Base-by-base conservation (phyloP, 2,888 invertebrate species). In the Liposcelis brunnea region DNA sequence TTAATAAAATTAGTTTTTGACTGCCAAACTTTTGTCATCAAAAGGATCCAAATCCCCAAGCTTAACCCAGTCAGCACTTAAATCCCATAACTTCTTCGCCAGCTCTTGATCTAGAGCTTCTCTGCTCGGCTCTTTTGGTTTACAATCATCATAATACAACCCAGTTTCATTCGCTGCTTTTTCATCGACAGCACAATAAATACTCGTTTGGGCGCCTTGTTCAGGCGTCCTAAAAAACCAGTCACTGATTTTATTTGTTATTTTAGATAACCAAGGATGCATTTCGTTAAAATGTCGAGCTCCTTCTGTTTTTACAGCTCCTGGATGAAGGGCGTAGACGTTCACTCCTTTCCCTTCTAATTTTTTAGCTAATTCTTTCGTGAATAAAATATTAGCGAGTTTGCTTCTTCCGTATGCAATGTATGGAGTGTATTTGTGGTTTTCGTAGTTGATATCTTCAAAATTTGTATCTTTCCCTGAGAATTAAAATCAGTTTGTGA, bases 291-390 rank as follows among this genome's bases (percentile, higher is more conserved):
- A 55, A 61, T 79, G 70, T 12, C 86, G 73, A 1, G 74, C 75
- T 6, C 87, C 58, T 53, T 85, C 84, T 0, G 87, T 86, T 51
- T 71, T 69, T 42, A 83, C 76, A 1, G 80, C 66, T 1, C 83
- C 83, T 1, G 83, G 83, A 58, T 84, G 81, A 1, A 80, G 60
- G 46, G 74, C 67, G 59, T 83, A 83, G 1, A 74, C 74, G 31
- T 71, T 77, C 1, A 84, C 70, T 2, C 71, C 73, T 10, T 51
- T 54, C 3, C 53, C 56, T 52, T 56, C 38, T 8, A 59, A 47
- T 37, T 55, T 48, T 16, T 49, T 49, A 5, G 57, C 50, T 31
- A 62, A 51, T 44, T 60, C 56, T 34, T 52, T 50, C n/a, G 57
- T 53, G 49, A 61, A 61, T 10, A 61, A 49, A 4, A 59, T 50